phyloP scores from a whole-genome alignment of 2,113 vertebrate species.

The Anoplopoma fimbria region DNA sequence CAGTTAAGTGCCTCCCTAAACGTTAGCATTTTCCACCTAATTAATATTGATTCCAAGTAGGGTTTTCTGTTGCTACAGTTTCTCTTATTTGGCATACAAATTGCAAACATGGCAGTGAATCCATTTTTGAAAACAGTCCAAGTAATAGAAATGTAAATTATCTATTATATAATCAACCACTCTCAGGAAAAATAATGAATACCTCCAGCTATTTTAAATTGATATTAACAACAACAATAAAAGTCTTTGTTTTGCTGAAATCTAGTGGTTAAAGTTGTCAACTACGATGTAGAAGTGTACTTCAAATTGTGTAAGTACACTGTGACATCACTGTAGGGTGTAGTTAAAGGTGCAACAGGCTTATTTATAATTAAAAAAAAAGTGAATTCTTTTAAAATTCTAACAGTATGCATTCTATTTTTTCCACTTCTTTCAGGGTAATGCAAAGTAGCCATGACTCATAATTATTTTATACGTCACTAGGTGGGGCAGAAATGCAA shows the following conservation, averaged over 20 bases:
- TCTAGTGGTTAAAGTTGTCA: background rate
- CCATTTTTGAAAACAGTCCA: background rate
- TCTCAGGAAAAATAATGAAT: constrained; percentile 6
- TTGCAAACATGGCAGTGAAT: constrained; percentile 6
- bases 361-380: background rate
- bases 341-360: too few species aligned
- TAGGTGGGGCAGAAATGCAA: background rate
- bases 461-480: background rate
- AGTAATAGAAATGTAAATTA: background rate
- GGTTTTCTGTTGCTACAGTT: background rate
- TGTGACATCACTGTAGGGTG: background rate
- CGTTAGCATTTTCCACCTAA: background rate
- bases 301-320: background rate
- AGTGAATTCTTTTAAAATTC: background rate
- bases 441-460: background rate
- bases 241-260: background rate
- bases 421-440: background rate
- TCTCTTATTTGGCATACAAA: background rate
- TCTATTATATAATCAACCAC: background rate
- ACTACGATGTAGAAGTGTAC: background rate
- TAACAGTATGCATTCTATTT: background rate
- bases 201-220: background rate
- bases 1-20: constrained; percentile 1
- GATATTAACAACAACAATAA: too few species aligned
- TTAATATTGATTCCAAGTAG: background rate